Evolutionary conservation across 2,797 vertebrate genomes (phyloP), one percentile per base, ranked within the genome.

Genomic region (Malurus leucopterus): DNA sequence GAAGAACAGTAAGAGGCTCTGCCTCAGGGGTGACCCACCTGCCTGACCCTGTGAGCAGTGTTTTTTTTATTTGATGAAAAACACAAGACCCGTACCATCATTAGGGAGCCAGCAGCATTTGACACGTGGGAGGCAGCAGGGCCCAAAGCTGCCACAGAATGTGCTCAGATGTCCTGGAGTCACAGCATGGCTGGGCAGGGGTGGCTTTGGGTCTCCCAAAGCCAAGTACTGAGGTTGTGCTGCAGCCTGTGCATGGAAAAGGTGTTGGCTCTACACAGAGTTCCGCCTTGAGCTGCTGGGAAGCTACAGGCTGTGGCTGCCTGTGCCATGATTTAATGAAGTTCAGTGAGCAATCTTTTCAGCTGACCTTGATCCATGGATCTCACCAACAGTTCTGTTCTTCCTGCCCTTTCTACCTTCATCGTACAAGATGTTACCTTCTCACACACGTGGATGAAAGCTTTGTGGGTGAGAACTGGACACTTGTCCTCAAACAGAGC

Each of bases 21-120:
- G 21, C 11, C 32, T 80, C 26, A 15, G n/a, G 12, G 4, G 1
- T 80, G 30, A 70, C 23, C 17, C n/a, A 13, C n/a, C 21, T 71
- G 26, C n/a, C 54, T 81, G 77, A 50, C 14, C 21, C 13, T 26
- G 8, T 23, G 11, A 59, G 14, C 15, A 64, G 9, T 0, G 0
- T 29, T 6, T 65, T 65, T 87, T 82, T 73, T 64, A 17, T 19
- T 29, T 15, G 19, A 63, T 4, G 13, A 61, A 79, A 76, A 17
- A 13, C 30, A 38, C 10, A 59, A 50, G 46, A 77, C 2, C 4
- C 1, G 0, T 29, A 11, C 13, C 5, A 23, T 27, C 19, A 10
- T 63, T 49, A 50, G 9, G 22, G 65, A 79, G 22, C 7, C 5
- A 80, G 43, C 15, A 54, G 5, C 16, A 36, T 46, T 47, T 83